Evolutionary conservation across 1,140 invertebrate species (phyloP), one percentile per base, ranked within the genome.

Genomic region (Asobara japonica): DNA sequence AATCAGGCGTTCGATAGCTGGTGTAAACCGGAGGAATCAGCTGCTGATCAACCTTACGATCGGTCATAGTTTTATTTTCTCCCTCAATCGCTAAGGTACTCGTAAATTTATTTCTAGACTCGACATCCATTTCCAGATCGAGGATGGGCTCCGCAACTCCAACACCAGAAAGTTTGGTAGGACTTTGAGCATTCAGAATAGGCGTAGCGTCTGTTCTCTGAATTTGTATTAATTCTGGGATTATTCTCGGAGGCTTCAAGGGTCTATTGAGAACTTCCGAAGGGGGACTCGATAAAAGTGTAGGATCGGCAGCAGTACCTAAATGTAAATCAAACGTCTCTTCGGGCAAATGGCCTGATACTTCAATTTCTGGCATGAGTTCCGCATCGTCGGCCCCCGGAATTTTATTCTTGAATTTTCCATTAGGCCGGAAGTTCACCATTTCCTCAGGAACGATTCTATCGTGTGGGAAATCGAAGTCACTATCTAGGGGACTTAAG

Each of bases 1-100:
- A 87, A 68, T 90, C 89, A 1, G 91, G 90, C 65, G 91, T 89
- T 27, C 90, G 91, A 79, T 92, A 93, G 76, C 91, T 92, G 5
- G 91, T 92, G 69, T 93, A 93, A 62, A 91, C 79, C 11, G 90
- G 90, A 74, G 87, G 64, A 11, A 41, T 10, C 70, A 76, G 5
- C 31, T 51, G 18, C 51, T 78, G 30, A 18, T 78, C 68, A 0
- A 74, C 60, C 22, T 41, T 69, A 25, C 61, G 41, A 61, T 76
- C 72, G 3, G 30, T 51, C 10, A 13, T 11, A 7, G 36, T 48
- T 10, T 75, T 74, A 1, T 69, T 74, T 0, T 74, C 72, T 38
- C 76, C 67, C 61, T 72, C 69, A n/a, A 45, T 8, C 1, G 74
- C 69, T 22, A 45, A 16, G 29, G 82, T 81, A 1, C 80, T 79